Base-by-base conservation (phyloP, 2,797 vertebrate species). In the Rhinoraja longicauda region DNA sequence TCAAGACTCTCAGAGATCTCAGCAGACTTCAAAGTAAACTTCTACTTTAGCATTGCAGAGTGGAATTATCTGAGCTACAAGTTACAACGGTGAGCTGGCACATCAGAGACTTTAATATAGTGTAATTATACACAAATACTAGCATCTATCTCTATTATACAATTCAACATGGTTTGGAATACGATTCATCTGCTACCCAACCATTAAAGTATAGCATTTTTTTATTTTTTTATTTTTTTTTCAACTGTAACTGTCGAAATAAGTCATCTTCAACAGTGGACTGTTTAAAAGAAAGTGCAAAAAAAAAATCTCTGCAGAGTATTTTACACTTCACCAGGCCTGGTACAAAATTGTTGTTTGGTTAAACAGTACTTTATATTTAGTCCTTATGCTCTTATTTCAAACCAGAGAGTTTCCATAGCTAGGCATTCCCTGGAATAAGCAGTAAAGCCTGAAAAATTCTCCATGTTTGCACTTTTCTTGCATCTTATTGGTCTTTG, bases 11-110 rank as follows among this genome's bases (percentile, higher is more conserved):
- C 21, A 91, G 90, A 53, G 36, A 75, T 53, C 64, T n/a, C 62
- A 36, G 62, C 62, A 88, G 59, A 57, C 86, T 90, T 90, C 26
- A 75, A 75, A 75, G 26, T 39, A 92, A 57, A 92, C 39, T 92
- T 39, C 24, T 7, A 67, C 26, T 73, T 75, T 53, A 73, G 32
- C 39, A 53, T 13, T 92, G 67, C 36, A n/a, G 39, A 72, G 24
- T 92, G 90, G 10, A n/a, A 92, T 72, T 29, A 53, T 70, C 0
- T 13, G 19, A 24, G 67, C 17, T 64, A 24, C 45, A 36, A 10
- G 17, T 70, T 70, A 24, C 32, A 90, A 36, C 3, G 24, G 39
- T n/a, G 26, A 53, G 39, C 45, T 73, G 70, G 26, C 72, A 53
- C 67, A 53, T 72, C 21, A 70, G 13, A 92, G 45, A 75, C 5